Evolutionary conservation across 2,888 invertebrate species (phyloP), one percentile per base, ranked within the genome.

Genomic region (Shargacucullia verbasci): DNA sequence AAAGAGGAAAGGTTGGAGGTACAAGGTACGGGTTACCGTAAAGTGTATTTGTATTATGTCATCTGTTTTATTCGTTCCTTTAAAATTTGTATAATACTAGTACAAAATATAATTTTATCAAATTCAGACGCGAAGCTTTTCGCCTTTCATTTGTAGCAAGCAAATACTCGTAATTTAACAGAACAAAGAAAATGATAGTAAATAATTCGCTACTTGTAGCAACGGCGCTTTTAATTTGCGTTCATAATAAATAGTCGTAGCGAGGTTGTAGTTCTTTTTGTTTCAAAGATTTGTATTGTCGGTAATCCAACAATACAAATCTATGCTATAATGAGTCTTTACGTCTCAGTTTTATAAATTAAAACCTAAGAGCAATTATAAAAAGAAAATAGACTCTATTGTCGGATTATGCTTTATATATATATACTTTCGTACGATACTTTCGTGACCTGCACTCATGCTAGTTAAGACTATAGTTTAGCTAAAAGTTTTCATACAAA

Each of bases 61-160:
- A n/a, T n/a, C n/a, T n/a, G n/a, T n/a, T n/a, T n/a, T n/a, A n/a
- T n/a, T n/a, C n/a, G n/a, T n/a, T n/a, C n/a, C n/a, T n/a, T n/a
- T n/a, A 5, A 27, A 5, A 27, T 27, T 27, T 27, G 7, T 27
- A 27, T 8, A 10, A 47, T 44, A 39, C 41, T 1, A 20, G 14
- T 25, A 29, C 34, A 13, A 37, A 7, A 66, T 47, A 63, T 40
- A 67, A 65, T 59, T 50, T 59, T 44, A 67, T 70, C n/a, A 70
- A 59, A 50, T 54, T 43, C 46, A 15, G 45, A 12, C 38, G 10
- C 9, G 14, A 34, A 68, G n/a, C n/a, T n/a, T n/a, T n/a, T n/a
- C n/a, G n/a, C 27, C 31, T 40, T 27, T 27, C 14, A 45, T 49
- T 70, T 50, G 45, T 25, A 12, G 20, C 39, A 5, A 44, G 27